These are phyloP conservation scores for Catamblyrhynchus diadema DNA, from an alignment of 2,797 vertebrate genomes.

Conservation along the genomic window DNA sequence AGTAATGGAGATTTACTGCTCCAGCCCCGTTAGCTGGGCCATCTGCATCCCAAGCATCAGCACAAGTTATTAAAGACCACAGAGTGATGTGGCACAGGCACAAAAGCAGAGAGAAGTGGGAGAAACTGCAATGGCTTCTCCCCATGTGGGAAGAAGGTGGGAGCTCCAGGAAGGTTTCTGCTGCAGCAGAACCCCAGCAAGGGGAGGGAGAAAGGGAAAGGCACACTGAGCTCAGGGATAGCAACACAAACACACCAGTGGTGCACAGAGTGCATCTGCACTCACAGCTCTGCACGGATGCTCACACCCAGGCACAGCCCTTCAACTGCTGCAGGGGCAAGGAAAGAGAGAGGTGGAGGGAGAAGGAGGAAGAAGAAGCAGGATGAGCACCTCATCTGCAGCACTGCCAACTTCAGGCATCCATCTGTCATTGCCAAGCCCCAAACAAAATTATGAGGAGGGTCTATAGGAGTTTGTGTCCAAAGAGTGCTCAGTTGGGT, in stretches of 20 bases:
- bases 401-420: neutral
- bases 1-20: slow-evolving; percentile 50
- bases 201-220: neutral
- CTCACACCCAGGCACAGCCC: rapidly evolving
- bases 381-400: neutral
- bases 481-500: neutral
- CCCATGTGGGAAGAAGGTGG: neutral
- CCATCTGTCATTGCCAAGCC: neutral
- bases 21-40: slow-evolving; percentile 34
- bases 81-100: neutral
- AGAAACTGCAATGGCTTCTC: neutral
- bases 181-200: neutral
- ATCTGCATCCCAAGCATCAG: slow-evolving; percentile 50
- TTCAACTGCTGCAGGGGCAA: neutral
- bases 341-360: neutral
- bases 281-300: rapidly evolving
- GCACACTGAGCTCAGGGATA: rapidly evolving
- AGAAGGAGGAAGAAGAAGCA: neutral
- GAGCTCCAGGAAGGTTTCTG: neutral
- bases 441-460: neutral
- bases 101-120: neutral
- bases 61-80: neutral
- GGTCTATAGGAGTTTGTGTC: neutral
- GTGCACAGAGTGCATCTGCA: neutral
- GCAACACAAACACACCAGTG: rapidly evolving